Evolutionary conservation across 2,888 invertebrate genomes (phyloP).

Genomic region (Thereva nobilitata): DNA sequence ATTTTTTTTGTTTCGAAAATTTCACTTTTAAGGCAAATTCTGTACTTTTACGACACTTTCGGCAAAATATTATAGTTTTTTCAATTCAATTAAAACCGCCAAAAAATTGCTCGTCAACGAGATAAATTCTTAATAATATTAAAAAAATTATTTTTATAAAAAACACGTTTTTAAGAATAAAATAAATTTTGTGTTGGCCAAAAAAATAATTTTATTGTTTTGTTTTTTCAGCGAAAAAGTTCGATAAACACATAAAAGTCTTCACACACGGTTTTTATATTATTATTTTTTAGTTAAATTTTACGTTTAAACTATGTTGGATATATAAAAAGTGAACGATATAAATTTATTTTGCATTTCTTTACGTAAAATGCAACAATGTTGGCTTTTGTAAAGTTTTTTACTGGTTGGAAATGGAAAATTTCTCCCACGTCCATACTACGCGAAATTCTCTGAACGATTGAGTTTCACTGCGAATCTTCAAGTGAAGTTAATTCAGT

Average conservation of each 20-base stretch:
- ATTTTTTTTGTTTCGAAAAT: too few species aligned
- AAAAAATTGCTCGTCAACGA: background rate
- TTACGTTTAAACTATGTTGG: conserved; percentile 27
- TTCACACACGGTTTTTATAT: conserved; percentile 2
- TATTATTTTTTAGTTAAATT: background rate
- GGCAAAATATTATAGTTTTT: too few species aligned
- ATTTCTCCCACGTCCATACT: conserved; percentile 39
- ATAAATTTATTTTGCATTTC: conserved; percentile 41
- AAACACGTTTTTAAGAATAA: background rate
- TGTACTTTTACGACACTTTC: too few species aligned
- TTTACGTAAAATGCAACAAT: conserved; percentile 41
- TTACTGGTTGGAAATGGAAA: conserved; percentile 20
- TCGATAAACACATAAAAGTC: background rate
- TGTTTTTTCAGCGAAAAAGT: too few species aligned
- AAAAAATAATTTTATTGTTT: too few species aligned
- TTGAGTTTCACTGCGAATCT: background rate
- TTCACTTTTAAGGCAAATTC: too few species aligned
- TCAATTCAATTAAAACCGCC: too few species aligned
- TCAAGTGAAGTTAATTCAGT: too few species aligned
- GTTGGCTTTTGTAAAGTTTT: conserved; percentile 39
- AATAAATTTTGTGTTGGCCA: too few species aligned
- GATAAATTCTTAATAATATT: background rate
- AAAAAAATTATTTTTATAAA: background rate
- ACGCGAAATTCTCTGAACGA: conserved; percentile 76
- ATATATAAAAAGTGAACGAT: conserved; percentile 40